Evolutionary conservation across 2,113 vertebrate genomes (phyloP).

Genomic region (Pluvialis apricaria): DNA sequence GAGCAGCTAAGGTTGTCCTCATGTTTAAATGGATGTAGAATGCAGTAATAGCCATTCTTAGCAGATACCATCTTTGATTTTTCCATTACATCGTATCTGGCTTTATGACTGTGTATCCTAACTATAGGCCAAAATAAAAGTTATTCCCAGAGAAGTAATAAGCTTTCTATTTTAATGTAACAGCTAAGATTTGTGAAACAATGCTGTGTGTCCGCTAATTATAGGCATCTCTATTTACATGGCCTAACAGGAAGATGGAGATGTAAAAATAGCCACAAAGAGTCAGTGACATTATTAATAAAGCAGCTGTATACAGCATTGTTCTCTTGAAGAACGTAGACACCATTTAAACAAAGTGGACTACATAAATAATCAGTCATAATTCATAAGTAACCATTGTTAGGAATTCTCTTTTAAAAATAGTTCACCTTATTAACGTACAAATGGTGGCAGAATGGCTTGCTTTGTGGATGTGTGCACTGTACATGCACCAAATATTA

Average conservation of each 20-base stretch:
- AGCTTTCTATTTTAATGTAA: constrained; percentile 5
- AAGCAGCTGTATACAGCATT: constrained; percentile 40
- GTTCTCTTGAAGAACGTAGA: constrained; percentile 31
- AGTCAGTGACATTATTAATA: not conserved
- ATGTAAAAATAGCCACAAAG: constrained; percentile 61
- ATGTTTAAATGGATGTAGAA: not conserved
- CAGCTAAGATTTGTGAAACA: constrained; percentile 36
- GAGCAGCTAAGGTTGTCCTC: not conserved
- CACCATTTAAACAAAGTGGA: constrained; percentile 33
- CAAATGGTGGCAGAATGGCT: not conserved
- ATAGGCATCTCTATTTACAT: constrained; percentile 33
- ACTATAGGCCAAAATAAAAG: not conserved
- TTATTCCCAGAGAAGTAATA: constrained; percentile 15
- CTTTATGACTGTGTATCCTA: not conserved
- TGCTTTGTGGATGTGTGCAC: not conserved
- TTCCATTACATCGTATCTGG: not conserved
- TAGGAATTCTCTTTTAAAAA: constrained; percentile 14
- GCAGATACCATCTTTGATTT: not conserved
- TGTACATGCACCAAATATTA: not conserved
- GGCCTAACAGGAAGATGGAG: constrained; percentile 36
- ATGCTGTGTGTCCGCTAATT: not conserved
- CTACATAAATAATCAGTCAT: not conserved
- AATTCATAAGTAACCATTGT: not conserved
- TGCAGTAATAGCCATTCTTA: not conserved
- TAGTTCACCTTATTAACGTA: not conserved